Evolutionary conservation across 2,113 vertebrate genomes (phyloP).

Genomic region (Amia ocellicauda): DNA sequence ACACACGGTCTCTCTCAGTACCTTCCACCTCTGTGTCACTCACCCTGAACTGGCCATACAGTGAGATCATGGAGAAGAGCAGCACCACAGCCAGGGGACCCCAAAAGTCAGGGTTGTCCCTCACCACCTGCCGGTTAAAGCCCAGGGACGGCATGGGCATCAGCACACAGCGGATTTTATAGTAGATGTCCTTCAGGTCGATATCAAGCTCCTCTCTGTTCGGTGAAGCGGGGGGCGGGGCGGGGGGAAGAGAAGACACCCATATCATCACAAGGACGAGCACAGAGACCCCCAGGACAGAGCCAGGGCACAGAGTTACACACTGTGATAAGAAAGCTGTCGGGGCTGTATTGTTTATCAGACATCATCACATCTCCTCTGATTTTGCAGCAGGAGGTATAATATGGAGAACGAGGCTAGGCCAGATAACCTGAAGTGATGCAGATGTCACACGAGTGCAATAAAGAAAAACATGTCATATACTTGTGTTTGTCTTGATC

Average conservation of each 20-base stretch:
- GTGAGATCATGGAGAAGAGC: slow-evolving; percentile 97
- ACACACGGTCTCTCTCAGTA: not conserved
- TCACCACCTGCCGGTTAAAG: slow-evolving; percentile 94
- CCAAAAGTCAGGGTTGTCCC: slow-evolving; percentile 98
- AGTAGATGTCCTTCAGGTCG: slow-evolving; percentile 98
- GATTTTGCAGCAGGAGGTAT: no score
- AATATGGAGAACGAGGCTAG: no score
- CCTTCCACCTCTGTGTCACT: slow-evolving; percentile 40
- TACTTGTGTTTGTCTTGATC: no score
- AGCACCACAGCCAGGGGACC: slow-evolving; percentile 93
- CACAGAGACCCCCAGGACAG: not conserved
- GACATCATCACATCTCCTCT: not conserved
- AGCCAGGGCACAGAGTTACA: not conserved
- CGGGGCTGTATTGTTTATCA: not conserved
- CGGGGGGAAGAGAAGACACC: not conserved
- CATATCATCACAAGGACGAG: slow-evolving; percentile 15
- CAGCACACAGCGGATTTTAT: slow-evolving; percentile 95
- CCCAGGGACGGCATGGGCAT: slow-evolving; percentile 98
- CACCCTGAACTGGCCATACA: slow-evolving; percentile 96
- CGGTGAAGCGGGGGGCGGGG: no score
- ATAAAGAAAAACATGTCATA: no score
- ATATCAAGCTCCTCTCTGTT: slow-evolving; percentile 92
- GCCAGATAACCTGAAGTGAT: no score
- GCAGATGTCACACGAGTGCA: no score
- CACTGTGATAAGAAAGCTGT: not conserved